Base-by-base conservation (phyloP, 2,797 vertebrate genomes). In the Sandelia bainsii region DNA sequence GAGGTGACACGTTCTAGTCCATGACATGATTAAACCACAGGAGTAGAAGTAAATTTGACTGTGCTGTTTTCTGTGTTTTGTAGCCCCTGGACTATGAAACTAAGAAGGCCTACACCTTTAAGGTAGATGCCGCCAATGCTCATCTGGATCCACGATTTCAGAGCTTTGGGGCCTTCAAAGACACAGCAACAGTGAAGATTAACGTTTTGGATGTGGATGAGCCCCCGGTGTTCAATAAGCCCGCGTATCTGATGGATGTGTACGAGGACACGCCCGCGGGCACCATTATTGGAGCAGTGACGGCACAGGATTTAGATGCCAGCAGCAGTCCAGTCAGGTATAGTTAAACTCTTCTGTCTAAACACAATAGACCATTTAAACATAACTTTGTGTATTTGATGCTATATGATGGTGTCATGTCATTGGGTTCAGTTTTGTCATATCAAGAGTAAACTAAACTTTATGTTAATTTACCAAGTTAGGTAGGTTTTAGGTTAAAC, bases 61-160 rank as follows among this genome's bases (percentile, higher is more conserved):
- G 5, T n/a, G 0, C 10, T 67, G 1, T 22, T 40, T 40, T 65
- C 2, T 73, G 7, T 52, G 20, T 16, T 27, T 62, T 42, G 0
- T 70, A 99, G 98, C 94, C 96, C 0, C 77, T 99, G 89, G 98
- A 99, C 87, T 99, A 97, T 56, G 98, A 99, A 93, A 96, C 93
- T 0, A 99, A 99, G 93, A 98, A 99, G 80, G 96, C 97, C 0
- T 99, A 99, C 58, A 98, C 97, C 63, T 99, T 99, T 72, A 99
- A 98, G 93, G 98, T 99, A 0, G 97, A 99, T 66, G 98, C 98
- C 32, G 95, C 97, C 73, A 99, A 99, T 54, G 91, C 94, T 16
- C 96, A 98, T 81, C 91, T 97, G 57, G 98, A 99, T 80, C 95
- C 96, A 44, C 95, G 96, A 0, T 99, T 98, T 83, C 96, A 97